Base-by-base conservation (phyloP, 2,888 invertebrate genomes). In the Anoncus sp. region DNA sequence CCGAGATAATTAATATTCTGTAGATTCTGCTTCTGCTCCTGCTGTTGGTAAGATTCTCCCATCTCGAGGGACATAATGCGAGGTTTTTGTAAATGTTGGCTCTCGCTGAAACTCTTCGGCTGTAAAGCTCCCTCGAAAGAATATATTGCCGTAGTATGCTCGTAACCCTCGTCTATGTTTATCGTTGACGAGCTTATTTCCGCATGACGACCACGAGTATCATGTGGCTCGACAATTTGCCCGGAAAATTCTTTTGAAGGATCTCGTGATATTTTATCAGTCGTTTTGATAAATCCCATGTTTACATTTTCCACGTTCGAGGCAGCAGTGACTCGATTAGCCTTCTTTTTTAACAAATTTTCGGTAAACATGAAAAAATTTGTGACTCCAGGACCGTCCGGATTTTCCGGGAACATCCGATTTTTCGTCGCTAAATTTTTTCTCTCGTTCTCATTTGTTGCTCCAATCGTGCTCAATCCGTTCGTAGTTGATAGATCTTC, bases 1-100 rank as follows among this genome's bases (percentile, higher is more conserved):
- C 10, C 22, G 18, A 9, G 55, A 35, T 71, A 55, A 74, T 70
- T 65, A 38, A 71, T 66, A 60, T 35, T 14, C n/a, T n/a, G 20
- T 10, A 27, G 9, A 22, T 66, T 49, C 31, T 14, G 38, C 22
- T 16, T 59, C 16, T 47, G n/a, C 45, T 47, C 31, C 31, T 16
- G 35, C 59, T 18, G 49, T 18, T 35, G 40, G 20, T 65, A 27
- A 9, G 40, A 27, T 20, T 65, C 69, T 38, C 14, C 20, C 14
- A 10, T 27, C 31, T 38, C 24, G 14, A n/a, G 14, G 16, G 31
- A 35, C 6, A n/a, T n/a, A 6, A 14, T 10, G 10, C 12, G 18
- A 14, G 53, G 9, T n/a, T 55, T 45, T 60, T 53, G 38, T 12
- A 59, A 49, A 40, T 31, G 27, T 31, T 16, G 31, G 18, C 27